These are phyloP conservation scores for Centruroides sculpturatus DNA, from an alignment of 1,140 invertebrate genomes.

Conservation along the genomic window DNA sequence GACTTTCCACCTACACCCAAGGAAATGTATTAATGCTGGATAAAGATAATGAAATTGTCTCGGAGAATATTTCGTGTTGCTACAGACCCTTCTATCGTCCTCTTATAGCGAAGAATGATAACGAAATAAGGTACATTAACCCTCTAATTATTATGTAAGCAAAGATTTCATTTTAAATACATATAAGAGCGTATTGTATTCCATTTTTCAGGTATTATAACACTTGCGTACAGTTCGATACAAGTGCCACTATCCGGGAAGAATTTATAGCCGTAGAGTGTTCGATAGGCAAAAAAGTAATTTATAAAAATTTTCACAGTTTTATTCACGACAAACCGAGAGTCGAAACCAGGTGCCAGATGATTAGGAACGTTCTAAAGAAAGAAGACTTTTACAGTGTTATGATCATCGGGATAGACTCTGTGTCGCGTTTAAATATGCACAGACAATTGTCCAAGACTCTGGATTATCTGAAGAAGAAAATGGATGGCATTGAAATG, in stretches of 20 bases:
- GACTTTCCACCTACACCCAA: too few species aligned
- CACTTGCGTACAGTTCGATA: not conserved
- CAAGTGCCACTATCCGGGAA: not conserved
- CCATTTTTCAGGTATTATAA: not conserved
- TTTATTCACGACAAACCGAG: constrained; percentile 10
- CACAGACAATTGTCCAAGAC: constrained; percentile 39
- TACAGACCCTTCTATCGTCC: too few species aligned
- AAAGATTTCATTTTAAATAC: too few species aligned
- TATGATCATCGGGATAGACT: constrained; percentile 39
- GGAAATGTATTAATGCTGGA: too few species aligned
- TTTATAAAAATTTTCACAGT: constrained; percentile 12
- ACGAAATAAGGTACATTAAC: too few species aligned
- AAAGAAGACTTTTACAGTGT: constrained; percentile 20
- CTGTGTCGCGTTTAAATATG: constrained; percentile 41
- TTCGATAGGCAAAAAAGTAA: not conserved
- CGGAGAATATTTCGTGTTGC: too few species aligned
- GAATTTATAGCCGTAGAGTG: constrained; percentile 12
- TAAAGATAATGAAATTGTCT: too few species aligned
- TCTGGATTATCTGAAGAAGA: constrained; percentile 27
- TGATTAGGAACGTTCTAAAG: not conserved
- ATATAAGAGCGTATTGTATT: not conserved
- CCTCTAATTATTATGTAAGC: too few species aligned
- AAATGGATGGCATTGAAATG: constrained; percentile 27
- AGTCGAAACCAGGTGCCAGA: not conserved
- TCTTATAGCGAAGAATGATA: too few species aligned